Percentiles rank a stretch among this genome's conserved stretches.
phyloP scores from a whole-genome alignment of 2,888 invertebrate species.

The Hybos culiciformis region DNA sequence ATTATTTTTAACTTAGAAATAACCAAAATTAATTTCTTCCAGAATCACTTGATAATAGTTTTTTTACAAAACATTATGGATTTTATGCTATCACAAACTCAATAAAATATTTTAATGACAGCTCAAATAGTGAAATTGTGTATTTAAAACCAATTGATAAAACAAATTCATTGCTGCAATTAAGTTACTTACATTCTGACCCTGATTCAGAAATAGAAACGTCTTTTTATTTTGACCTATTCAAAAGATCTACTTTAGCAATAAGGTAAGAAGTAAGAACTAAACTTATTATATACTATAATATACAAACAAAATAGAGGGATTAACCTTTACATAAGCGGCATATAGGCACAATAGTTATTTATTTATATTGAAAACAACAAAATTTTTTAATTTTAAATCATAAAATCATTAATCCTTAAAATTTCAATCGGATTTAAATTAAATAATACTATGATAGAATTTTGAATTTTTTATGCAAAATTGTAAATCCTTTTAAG shows the following conservation, averaged over 20 bases:
- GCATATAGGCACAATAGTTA: too few species aligned
- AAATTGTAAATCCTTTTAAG: too few species aligned
- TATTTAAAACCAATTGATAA: slow-evolving; percentile 60
- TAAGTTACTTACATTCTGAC: slow-evolving; percentile 56
- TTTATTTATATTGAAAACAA: too few species aligned
- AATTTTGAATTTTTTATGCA: too few species aligned
- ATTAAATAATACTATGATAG: too few species aligned
- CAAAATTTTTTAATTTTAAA: too few species aligned
- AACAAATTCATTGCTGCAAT: slow-evolving; percentile 51
- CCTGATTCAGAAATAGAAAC: slow-evolving; percentile 59
- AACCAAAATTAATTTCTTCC: neutral
- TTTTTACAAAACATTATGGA: slow-evolving; percentile 71
- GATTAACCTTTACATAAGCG: too few species aligned
- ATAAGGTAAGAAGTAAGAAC: slow-evolving; percentile 65
- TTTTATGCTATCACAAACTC: slow-evolving; percentile 76
- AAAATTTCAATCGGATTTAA: too few species aligned
- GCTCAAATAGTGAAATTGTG: slow-evolving; percentile 63
- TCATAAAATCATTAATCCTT: too few species aligned
- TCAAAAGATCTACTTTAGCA: slow-evolving; percentile 55
- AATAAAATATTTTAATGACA: slow-evolving; percentile 58
- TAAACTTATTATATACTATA: too few species aligned
- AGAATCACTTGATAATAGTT: slow-evolving; percentile 55
- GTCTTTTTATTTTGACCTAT: slow-evolving; percentile 80
- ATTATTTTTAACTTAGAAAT: neutral
- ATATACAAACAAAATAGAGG: too few species aligned